A percentile compares a stretch with the other conserved stretches of the same genome.
phyloP scores from a whole-genome alignment of 2,888 invertebrate species.

The Neoitamus cyanurus region DNA sequence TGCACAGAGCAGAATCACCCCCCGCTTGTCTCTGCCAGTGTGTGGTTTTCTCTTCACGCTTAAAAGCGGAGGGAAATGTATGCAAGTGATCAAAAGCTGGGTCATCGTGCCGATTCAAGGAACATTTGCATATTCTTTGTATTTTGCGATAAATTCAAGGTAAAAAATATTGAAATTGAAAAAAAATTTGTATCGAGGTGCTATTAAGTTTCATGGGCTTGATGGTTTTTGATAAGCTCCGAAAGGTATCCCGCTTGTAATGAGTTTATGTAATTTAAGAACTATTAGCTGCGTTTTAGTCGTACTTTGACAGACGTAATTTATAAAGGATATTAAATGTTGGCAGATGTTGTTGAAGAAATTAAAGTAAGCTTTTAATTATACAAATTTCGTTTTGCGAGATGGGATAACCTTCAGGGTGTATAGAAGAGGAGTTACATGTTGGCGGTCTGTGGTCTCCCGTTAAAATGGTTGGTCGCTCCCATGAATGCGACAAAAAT shows the following conservation, averaged over 20 bases:
- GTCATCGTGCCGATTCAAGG: constrained; percentile 11
- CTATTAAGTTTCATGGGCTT: background rate
- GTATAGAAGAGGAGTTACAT: too few relatives aligned
- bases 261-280: background rate
- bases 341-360: background rate
- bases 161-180: background rate
- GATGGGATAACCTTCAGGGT: too few relatives aligned
- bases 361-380: too few relatives aligned
- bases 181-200: background rate
- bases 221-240: background rate
- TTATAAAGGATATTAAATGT: background rate
- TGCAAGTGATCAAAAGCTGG: background rate
- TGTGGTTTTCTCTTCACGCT: background rate
- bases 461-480: too few relatives aligned
- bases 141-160: constrained; percentile 4
- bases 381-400: too few relatives aligned
- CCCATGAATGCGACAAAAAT: too few relatives aligned
- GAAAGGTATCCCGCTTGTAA: background rate
- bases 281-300: background rate
- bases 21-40: background rate
- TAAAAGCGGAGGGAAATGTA: background rate
- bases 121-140: constrained; percentile 4
- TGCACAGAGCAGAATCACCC: background rate
- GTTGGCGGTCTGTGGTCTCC: too few relatives aligned
- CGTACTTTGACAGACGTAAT: background rate